phyloP scores from a whole-genome alignment of 2,888 invertebrate genomes.

The Drosophila siamana region DNA sequence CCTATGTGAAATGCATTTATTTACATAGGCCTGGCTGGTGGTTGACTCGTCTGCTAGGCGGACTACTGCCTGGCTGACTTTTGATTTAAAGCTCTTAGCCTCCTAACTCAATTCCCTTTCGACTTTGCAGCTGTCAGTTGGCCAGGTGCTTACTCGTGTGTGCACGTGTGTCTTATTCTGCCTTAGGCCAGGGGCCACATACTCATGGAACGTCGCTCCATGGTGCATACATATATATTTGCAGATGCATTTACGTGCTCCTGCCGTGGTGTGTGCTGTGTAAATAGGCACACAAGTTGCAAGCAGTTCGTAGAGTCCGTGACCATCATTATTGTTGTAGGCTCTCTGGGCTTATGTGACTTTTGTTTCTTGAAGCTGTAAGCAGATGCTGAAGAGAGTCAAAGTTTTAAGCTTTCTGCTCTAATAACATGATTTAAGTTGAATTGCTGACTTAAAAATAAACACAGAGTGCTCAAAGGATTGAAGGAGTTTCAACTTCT shows the following conservation, averaged over 20 bases:
- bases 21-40: constrained; percentile 70
- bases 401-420: constrained; percentile 22
- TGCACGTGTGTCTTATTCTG: constrained; percentile 17
- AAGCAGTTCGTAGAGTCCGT: constrained; percentile 53
- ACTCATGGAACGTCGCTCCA: too few relatives aligned
- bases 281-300: constrained; percentile 65
- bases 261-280: constrained; percentile 51
- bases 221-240: constrained; percentile 53
- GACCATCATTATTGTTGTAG: constrained; percentile 49
- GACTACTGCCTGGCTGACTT: constrained; percentile 56
- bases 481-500: background rate
- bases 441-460: constrained; percentile 1
- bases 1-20: constrained; percentile 74
- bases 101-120: constrained; percentile 73
- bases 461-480: background rate
- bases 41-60: constrained; percentile 24
- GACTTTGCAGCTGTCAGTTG: constrained; percentile 59
- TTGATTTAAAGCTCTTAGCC: constrained; percentile 75
- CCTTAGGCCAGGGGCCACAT: constrained; percentile 1
- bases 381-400: constrained; percentile 24
- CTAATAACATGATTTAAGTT: constrained; percentile 32
- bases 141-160: constrained; percentile 53
- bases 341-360: constrained; percentile 43
- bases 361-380: constrained; percentile 52
- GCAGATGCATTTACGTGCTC: constrained; percentile 69